Evolutionary conservation across 2,888 invertebrate species (phyloP).

Genomic region (Drosophila koepferae): DNA sequence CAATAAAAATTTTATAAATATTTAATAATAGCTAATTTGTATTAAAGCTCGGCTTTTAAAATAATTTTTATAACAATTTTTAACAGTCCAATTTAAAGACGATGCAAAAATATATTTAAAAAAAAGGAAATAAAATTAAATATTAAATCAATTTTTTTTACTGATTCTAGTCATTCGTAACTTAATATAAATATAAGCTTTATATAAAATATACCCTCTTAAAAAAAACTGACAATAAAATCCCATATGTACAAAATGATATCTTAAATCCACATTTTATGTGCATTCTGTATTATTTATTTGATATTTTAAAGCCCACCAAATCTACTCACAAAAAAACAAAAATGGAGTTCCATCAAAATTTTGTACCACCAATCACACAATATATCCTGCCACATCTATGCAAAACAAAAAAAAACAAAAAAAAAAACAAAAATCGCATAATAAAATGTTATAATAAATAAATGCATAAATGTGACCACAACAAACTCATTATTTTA

Average conservation of each 20-base stretch:
- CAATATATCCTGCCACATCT: not conserved
- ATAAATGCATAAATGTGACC: constrained; percentile 55
- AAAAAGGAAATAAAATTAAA: no score
- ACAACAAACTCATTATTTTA: constrained; percentile 75
- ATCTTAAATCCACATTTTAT: constrained; percentile 8
- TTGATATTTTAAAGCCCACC: constrained; percentile 4
- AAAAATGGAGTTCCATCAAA: constrained; percentile 12
- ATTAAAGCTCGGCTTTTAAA: no score
- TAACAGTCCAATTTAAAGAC: no score
- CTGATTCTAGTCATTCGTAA: not conserved
- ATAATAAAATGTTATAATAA: constrained; percentile 46
- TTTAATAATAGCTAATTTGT: no score
- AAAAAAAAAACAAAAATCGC: not conserved
- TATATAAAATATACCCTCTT: not conserved
- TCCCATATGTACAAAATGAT: not conserved
- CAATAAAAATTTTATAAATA: no score
- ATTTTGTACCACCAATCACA: constrained; percentile 21
- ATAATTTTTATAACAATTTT: no score
- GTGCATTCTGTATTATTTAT: not conserved
- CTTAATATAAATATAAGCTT: not conserved
- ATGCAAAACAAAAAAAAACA: not conserved
- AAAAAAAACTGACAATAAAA: not conserved
- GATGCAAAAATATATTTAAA: no score
- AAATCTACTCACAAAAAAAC: not conserved
- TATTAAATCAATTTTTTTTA: not conserved